Percentiles rank a stretch among this genome's conserved stretches.
Conservation (phyloP, 92 coral and sea anemone species). For the Micromussa lordhowensis region DNA sequence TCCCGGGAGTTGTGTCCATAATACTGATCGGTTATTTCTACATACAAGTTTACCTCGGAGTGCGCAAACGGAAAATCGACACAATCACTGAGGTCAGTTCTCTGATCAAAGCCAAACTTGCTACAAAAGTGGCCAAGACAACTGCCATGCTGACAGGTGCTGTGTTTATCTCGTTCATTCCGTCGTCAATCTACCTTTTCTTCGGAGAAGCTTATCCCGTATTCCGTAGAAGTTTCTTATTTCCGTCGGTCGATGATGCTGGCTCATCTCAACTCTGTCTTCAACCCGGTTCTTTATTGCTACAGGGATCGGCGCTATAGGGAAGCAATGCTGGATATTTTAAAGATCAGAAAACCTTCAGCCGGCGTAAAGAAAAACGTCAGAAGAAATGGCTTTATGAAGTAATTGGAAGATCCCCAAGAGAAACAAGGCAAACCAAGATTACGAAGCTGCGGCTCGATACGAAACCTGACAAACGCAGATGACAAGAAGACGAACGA, state of each 20-base stretch:
- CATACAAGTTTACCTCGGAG: neutral
- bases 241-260: conserved; percentile 31
- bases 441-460: neutral
- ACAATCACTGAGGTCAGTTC: neutral
- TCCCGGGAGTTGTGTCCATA: neutral
- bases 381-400: neutral
- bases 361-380: neutral
- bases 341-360: conserved; percentile 13
- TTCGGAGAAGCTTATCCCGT: neutral
- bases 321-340: conserved; percentile 6
- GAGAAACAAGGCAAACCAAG: neutral
- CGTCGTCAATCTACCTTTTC: neutral
- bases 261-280: conserved; percentile 24
- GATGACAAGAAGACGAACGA: neutral
- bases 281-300: conserved; percentile 27
- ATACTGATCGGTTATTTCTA: conserved; percentile 9
- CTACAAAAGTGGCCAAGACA: conserved; percentile 1
- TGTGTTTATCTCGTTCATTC: conserved; percentile 11
- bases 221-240: conserved; percentile 18
- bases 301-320: conserved; percentile 8
- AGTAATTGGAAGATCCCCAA: neutral
- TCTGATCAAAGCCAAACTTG: neutral
- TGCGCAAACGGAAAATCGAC: neutral
- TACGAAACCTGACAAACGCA: neutral
- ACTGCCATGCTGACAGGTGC: conserved; percentile 13